Evolutionary conservation across 2,113 vertebrate species (phyloP), one percentile per base, ranked within the genome.

Genomic region (Chloebia gouldiae): DNA sequence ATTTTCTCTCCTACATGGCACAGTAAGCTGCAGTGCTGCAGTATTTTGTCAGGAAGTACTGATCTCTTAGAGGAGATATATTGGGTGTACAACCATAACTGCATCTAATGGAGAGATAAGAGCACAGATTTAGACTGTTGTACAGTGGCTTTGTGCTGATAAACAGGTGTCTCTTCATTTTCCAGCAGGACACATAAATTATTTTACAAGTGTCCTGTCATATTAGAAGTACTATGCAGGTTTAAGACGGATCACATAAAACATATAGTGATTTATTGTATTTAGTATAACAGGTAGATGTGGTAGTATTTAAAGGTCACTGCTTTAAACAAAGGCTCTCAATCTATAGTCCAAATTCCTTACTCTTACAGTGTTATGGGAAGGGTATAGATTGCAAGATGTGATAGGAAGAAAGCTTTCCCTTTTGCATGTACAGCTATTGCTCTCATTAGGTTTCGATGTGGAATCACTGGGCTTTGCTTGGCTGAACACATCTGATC

Each of bases 391-490:
- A 54, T 40, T n/a, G 14, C 15, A 85, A 66, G 23, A 54, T 72
- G 8, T 35, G 50, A 91, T 10, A 19, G 20, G 15, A 80, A 25
- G 30, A 89, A 82, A 87, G 37, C 49, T 87, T 82, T 91, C 3
- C 4, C 24, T 30, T 57, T 59, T 53, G 22, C 39, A n/a, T 25
- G 11, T 91, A 21, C 40, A 72, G 37, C 57, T 60, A 37, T 77
- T 84, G 33, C 19, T 86, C 27, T 76, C 51, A 17, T 94, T 95
- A 88, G 9, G 17, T 83, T 96, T 95, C 63, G 28, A 0, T 51
- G 22, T 78, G 42, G 82, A 88, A 92, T 91, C 49, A 66, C 65
- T 89, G 57, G 54, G 30, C 70, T 96, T 91, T 91, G 77, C 80
- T 93, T 86, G 71, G 66, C 33, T 90, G 61, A 92, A 60, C 47